Percentiles rank a stretch among this genome's conserved stretches.
Conservation (phyloP, 53 echinoderm and acorn worm species). For the Zoroaster sp. region DNA sequence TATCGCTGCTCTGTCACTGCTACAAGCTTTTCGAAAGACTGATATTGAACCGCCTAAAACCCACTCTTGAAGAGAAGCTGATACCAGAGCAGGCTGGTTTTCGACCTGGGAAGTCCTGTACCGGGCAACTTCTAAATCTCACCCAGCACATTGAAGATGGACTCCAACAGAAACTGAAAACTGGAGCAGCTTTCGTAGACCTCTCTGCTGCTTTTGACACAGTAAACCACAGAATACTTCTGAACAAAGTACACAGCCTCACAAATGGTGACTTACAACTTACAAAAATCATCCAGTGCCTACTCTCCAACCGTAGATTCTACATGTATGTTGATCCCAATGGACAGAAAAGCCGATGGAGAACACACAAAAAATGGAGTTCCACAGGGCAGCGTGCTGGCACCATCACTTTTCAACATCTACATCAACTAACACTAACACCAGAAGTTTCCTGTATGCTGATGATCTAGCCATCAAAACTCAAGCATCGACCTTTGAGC, state of each 20-base stretch:
- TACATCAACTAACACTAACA: not conserved
- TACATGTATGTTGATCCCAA: not conserved
- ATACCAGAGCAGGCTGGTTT: not conserved
- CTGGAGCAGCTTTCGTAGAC: conserved; percentile 19
- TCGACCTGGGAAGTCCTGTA: not conserved
- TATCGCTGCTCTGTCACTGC: not conserved
- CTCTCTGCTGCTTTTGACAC: conserved; percentile 22
- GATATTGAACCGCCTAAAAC: not conserved
- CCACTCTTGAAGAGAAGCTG: not conserved
- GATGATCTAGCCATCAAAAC: not conserved
- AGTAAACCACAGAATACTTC: not conserved
- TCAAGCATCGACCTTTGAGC: not conserved
- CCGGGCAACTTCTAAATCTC: conserved; percentile 15
- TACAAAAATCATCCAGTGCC: not conserved
- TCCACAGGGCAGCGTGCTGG: not conserved
- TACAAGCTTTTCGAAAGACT: not conserved
- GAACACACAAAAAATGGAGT: conserved; percentile 56
- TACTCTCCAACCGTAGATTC: not conserved
- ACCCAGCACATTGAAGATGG: conserved; percentile 35
- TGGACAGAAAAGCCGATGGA: conserved; percentile 37
- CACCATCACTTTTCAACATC: not conserved
- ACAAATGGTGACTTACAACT: not conserved
- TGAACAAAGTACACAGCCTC: not conserved
- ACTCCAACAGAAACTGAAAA: not conserved
- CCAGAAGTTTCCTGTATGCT: not conserved